Evolutionary conservation across 2,113 vertebrate genomes (phyloP), one percentile per base, ranked within the genome.

Genomic region (Thryonomys swinderianus): DNA sequence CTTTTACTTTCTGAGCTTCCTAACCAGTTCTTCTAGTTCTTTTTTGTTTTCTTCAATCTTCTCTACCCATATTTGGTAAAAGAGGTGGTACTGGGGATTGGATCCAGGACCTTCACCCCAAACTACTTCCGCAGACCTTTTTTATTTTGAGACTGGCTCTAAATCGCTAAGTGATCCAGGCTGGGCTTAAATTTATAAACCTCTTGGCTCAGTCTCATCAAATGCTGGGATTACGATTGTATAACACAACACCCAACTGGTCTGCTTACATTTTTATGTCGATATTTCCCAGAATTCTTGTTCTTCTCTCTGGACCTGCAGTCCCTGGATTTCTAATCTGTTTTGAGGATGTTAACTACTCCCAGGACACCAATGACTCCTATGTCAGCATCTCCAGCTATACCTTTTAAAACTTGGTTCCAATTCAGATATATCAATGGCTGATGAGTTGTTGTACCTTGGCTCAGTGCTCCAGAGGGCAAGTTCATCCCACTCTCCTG

Each of bases 1-100:
- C n/a, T 53, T 53, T 86, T n/a, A 20, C n/a, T 42, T 40, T n/a
- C 73, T 76, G n/a, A 27, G 61, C 30, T 51, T 42, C 55, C 18
- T 27, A 30, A 55, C 25, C 1, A 0, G 45, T n/a, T n/a, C n/a
- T 42, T 32, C 12, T 7, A 3, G 21, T n/a, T n/a, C n/a, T n/a
- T 45, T 20, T 34, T 11, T 53, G 14, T 74, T 32, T 23, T 74
- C 57, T 37, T 74, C 17, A 0, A 2, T 30, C 17, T 66, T 20
- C 21, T 90, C 40, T 53, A 30, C n/a, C 18, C 16, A 27, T 12
- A 1, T 42, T 42, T 73, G 11, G 37, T 42, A 11, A 23, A 23
- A 42, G 23, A 23, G 40, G 34, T 42, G 40, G 37, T 73, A 27
- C 69, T 73, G 69, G 10, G 23, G 23, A 73, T 14, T 73, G 40